phyloP scores from a whole-genome alignment of 92 coral and sea anemone genomes.

The Parazoanthus darwini region DNA sequence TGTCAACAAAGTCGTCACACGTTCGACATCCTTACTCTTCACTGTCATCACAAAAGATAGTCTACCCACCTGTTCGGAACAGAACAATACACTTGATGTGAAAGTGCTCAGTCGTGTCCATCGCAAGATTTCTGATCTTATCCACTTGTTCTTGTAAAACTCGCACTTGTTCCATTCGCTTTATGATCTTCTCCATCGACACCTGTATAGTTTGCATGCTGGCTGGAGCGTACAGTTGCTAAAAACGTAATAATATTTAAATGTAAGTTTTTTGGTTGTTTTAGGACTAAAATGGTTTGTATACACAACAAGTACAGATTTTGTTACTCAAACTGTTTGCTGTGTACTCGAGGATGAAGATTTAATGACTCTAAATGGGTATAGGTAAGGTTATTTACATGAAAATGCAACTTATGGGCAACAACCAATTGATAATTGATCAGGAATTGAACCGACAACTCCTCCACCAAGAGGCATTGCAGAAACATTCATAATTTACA shows the following conservation, averaged over 20 bases:
- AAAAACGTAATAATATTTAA: not conserved
- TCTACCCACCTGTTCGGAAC: conserved; percentile 74
- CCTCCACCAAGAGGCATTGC: not conserved
- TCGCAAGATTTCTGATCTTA: conserved; percentile 75
- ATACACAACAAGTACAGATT: too few relatives aligned
- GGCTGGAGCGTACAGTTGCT: conserved; percentile 80
- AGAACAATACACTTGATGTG: conserved; percentile 88
- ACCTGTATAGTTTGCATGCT: conserved; percentile 72
- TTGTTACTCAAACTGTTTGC: too few relatives aligned
- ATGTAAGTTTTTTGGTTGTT: too few relatives aligned
- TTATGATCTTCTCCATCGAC: conserved; percentile 82
- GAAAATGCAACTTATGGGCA: too few relatives aligned
- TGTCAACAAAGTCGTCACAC: not conserved
- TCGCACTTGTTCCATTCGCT: conserved; percentile 86
- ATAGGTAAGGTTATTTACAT: too few relatives aligned
- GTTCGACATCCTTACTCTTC: not conserved
- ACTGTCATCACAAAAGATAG: not conserved
- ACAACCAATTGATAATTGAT: too few relatives aligned
- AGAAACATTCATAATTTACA: not conserved
- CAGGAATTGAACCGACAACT: too few relatives aligned
- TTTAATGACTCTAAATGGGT: too few relatives aligned
- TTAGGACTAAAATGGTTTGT: too few relatives aligned
- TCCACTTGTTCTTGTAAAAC: conserved; percentile 84
- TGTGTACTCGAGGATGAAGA: too few relatives aligned
- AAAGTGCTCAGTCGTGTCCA: conserved; percentile 86